Evolutionary conservation across 2,113 vertebrate species (phyloP).

Genomic region (Myiozetetes cayanensis): DNA sequence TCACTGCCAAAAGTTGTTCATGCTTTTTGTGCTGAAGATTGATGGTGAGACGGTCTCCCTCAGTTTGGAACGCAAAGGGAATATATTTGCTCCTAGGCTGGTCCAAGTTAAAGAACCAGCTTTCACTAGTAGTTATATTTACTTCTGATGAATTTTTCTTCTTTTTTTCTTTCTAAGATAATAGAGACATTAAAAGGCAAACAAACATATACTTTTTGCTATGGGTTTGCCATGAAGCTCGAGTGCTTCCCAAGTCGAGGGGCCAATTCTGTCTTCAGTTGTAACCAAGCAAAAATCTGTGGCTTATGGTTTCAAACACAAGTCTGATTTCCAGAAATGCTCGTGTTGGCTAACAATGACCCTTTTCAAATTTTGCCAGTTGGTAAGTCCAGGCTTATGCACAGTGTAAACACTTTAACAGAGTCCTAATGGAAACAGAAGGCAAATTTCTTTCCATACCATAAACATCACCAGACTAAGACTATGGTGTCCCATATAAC

Average conservation of each 20-base stretch:
- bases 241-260: not conserved
- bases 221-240: not conserved
- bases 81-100: not conserved
- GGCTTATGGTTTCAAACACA: slow-evolving; percentile 7
- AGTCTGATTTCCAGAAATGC: slow-evolving; percentile 23
- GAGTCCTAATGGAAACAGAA: not conserved
- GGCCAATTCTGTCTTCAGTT: not conserved
- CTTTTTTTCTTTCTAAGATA: slow-evolving; percentile 5
- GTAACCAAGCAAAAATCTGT: not conserved
- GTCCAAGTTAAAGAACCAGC: not conserved
- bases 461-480: not conserved
- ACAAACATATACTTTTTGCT: not conserved
- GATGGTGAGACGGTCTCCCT: slow-evolving; percentile 42
- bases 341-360: not conserved
- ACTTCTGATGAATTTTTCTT: not conserved
- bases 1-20: slow-evolving; percentile 57
- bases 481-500: not conserved
- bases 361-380: slow-evolving; percentile 31
- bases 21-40: slow-evolving; percentile 59
- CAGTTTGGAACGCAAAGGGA: slow-evolving; percentile 27
- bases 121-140: slow-evolving; percentile 23
- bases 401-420: not conserved
- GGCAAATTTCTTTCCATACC: not conserved
- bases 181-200: slow-evolving; percentile 24
- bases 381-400: not conserved